phyloP scores from a whole-genome alignment of 2,888 invertebrate species.

The Ophioninae sp. region DNA sequence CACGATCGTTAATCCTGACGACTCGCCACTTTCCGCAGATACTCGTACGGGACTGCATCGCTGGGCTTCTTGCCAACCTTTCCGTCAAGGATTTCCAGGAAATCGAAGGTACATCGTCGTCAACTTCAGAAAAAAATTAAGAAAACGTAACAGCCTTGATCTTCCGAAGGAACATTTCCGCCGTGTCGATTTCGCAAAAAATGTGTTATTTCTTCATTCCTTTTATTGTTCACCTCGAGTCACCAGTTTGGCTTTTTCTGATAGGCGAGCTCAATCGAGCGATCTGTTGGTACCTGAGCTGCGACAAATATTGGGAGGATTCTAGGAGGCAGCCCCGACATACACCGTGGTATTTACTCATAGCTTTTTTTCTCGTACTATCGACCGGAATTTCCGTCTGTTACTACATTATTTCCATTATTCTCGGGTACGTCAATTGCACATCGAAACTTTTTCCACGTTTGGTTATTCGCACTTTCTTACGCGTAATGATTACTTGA shows the following conservation, averaged over 20 bases:
- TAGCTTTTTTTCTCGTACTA: slow-evolving; percentile 90
- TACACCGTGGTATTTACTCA: slow-evolving; percentile 90
- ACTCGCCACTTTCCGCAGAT: slow-evolving; percentile 81
- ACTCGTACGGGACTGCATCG: slow-evolving; percentile 91
- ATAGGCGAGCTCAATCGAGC: slow-evolving; percentile 93
- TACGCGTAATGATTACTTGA: not conserved
- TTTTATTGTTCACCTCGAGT: not conserved
- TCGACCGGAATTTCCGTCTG: slow-evolving; percentile 93
- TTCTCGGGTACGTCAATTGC: slow-evolving; percentile 88
- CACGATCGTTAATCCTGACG: not conserved
- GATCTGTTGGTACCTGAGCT: slow-evolving; percentile 95
- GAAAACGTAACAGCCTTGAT: no score
- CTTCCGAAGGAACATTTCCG: no score
- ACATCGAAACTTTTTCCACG: not conserved
- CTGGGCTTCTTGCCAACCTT: slow-evolving; percentile 89
- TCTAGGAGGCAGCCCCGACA: slow-evolving; percentile 87
- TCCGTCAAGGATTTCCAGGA: slow-evolving; percentile 92
- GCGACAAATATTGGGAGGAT: slow-evolving; percentile 96
- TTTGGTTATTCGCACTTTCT: not conserved
- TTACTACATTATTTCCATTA: slow-evolving; percentile 95
- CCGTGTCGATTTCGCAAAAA: not conserved
- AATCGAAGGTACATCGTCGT: slow-evolving; percentile 89
- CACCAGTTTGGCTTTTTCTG: not conserved
- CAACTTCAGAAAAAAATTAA: no score
- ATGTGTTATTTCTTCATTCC: not conserved